Evolutionary conservation across 2,797 vertebrate species (phyloP), one percentile per base, ranked within the genome.

Genomic region (Sebastes steindachneri): DNA sequence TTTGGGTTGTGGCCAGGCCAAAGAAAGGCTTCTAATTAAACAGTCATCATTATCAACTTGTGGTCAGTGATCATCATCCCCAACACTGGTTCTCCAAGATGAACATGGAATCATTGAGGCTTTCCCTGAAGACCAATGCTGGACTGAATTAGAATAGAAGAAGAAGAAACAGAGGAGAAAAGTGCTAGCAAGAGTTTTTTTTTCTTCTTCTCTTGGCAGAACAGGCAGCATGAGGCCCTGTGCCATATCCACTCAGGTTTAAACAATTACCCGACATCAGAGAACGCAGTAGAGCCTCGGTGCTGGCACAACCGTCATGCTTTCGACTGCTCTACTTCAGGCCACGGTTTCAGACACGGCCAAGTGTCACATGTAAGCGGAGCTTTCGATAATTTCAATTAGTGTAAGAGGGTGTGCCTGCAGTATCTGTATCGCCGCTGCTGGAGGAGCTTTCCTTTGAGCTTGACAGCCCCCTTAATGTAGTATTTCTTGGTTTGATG

Each of bases 1-100:
- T 91, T 93, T 95, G 94, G 94, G 86, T 87, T 88, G 86, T 75
- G 92, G 95, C 94, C 95, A 95, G 94, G 91, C 95, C 94, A 92
- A 92, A 94, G 94, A 95, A 95, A 96, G 94, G 94, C 95, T 96
- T 96, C 95, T 96, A 96, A 96, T 96, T 96, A 96, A 96, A 96
- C 91, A 94, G 94, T 95, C 95, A 96, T 96, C 96, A 96, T 96
- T 96, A 96, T 96, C 96, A 96, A 96, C 94, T 93, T 94, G 95
- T 88, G 95, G 96, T 94, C 91, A 90, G 91, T 82, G 93, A 95
- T 96, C 94, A 94, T 92, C 92, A 76, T 95, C 89, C 85, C 93
- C 88, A 87, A 94, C 91, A 91, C 85, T 89, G 93, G 83, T 93
- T 92, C 93, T 92, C 92, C 92, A 89, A 93, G 91, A 95, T 88